These are phyloP conservation scores for Lates calcarifer DNA, from an alignment of 2,113 vertebrate species.

Conservation along the genomic window DNA sequence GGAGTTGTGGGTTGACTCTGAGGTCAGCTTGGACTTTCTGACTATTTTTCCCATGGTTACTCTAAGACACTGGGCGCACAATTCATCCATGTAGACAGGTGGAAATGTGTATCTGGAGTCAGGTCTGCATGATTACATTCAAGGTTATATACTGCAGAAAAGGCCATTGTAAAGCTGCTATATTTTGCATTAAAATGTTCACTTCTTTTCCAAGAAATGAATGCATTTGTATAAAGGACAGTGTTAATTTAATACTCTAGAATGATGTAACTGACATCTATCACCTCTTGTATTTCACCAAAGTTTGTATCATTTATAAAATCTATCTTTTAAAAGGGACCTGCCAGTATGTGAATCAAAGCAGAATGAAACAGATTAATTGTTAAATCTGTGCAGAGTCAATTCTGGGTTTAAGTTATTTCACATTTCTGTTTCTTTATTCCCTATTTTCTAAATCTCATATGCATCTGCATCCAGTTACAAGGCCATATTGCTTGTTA, in stretches of 20 bases:
- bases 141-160: not conserved
- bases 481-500: slow-evolving; percentile 35
- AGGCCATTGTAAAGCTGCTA: not conserved
- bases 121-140: not conserved
- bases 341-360: not conserved
- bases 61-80: slow-evolving; percentile 19
- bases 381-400: not conserved
- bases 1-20: slow-evolving; percentile 22
- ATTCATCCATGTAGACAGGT: slow-evolving; percentile 16
- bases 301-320: not conserved
- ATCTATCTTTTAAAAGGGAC: not conserved
- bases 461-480: slow-evolving; percentile 14
- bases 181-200: not conserved
- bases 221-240: not conserved
- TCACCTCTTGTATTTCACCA: not conserved
- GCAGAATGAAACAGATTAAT: not conserved
- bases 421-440: not conserved
- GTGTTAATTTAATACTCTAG: not conserved
- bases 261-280: not conserved
- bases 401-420: not conserved
- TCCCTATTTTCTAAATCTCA: not conserved
- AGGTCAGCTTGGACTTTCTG: slow-evolving; percentile 22
- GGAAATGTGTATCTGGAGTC: not conserved
- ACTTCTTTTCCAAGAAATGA: not conserved
- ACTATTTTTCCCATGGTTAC: slow-evolving; percentile 27